A percentile compares a stretch with the other conserved stretches of the same genome.
These are phyloP conservation scores for Cyprinodon tularosa DNA, from an alignment of 2,113 vertebrate species.

Conservation along the genomic window DNA sequence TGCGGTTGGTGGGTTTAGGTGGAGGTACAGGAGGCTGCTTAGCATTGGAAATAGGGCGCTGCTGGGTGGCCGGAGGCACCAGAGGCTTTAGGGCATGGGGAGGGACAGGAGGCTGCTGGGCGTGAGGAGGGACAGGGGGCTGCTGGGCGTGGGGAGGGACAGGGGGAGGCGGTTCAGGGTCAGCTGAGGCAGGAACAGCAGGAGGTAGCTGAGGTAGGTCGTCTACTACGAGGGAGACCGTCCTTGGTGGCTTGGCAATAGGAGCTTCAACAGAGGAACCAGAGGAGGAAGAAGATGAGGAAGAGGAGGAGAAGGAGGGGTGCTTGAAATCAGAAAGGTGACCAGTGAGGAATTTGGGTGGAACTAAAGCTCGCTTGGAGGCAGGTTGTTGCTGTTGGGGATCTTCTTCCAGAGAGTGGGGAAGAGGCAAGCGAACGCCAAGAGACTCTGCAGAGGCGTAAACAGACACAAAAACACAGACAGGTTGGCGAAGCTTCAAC, in stretches of 20 bases:
- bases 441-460: slow-evolving; percentile 77
- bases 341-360: slow-evolving; percentile 83
- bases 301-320: slow-evolving; percentile 56
- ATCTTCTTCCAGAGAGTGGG: slow-evolving; percentile 73
- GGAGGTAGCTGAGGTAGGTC: slow-evolving; percentile 62
- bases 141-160: slow-evolving; percentile 81
- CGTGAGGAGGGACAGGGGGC: slow-evolving; percentile 92
- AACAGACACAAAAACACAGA: slow-evolving; percentile 18
- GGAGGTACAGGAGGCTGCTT: slow-evolving; percentile 92
- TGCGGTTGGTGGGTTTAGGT: slow-evolving; percentile 91
- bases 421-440: slow-evolving; percentile 74
- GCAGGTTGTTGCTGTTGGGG: slow-evolving; percentile 56
- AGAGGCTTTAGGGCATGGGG: slow-evolving; percentile 44
- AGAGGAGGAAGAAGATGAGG: slow-evolving; percentile 61
- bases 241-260: slow-evolving; percentile 74
- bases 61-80: slow-evolving; percentile 40
- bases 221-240: slow-evolving; percentile 68
- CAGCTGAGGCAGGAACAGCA: slow-evolving; percentile 3
- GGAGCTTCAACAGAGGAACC: slow-evolving; percentile 45
- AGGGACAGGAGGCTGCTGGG: slow-evolving; percentile 81
- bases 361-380: slow-evolving; percentile 85
- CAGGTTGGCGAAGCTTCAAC: slow-evolving; percentile 1
- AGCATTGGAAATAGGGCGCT: slow-evolving; percentile 35
- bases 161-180: slow-evolving; percentile 36
- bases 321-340: slow-evolving; percentile 57